A percentile compares a stretch with the other conserved stretches of the same genome.
These are phyloP conservation scores for Gadus chalcogrammus DNA, from an alignment of 2,113 vertebrate species.

Conservation along the genomic window DNA sequence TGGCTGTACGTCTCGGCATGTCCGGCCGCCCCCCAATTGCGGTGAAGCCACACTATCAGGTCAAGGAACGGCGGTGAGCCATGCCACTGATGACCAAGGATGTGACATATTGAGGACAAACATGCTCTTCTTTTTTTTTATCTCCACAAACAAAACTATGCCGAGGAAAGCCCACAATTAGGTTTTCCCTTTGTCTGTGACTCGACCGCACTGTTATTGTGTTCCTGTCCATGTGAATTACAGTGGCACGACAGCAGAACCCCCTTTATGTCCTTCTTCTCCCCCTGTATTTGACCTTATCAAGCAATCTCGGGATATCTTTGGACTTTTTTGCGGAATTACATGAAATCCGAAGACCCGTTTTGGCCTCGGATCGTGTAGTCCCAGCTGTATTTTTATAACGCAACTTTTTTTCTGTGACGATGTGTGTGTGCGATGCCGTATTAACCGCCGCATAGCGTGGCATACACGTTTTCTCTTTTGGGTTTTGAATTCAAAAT, in stretches of 20 bases:
- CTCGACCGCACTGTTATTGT: slow-evolving; percentile 62
- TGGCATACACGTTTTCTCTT: slow-evolving; percentile 1
- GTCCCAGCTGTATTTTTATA: slow-evolving; percentile 21
- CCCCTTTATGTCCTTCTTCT: slow-evolving; percentile 18
- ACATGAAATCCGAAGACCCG: slow-evolving; percentile 12
- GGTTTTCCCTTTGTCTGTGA: slow-evolving; percentile 66
- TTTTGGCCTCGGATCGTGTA: slow-evolving; percentile 28
- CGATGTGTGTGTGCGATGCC: slow-evolving; percentile 15
- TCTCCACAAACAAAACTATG: slow-evolving; percentile 64
- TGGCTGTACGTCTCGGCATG: too few relatives aligned
- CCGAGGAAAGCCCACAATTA: slow-evolving; percentile 53
- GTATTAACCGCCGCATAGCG: slow-evolving; percentile 4
- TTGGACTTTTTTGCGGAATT: slow-evolving; percentile 22
- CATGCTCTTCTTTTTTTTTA: slow-evolving; percentile 38
- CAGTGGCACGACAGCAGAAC: slow-evolving; percentile 29
- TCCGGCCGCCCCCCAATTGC: slow-evolving; percentile 21
- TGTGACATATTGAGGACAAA: slow-evolving; percentile 68
- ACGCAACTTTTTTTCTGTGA: slow-evolving; percentile 10
- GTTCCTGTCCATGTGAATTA: slow-evolving; percentile 65
- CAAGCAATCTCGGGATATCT: slow-evolving; percentile 37
- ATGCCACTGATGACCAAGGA: slow-evolving; percentile 56
- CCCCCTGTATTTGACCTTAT: slow-evolving; percentile 29
- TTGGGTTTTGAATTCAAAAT: slow-evolving; percentile 8
- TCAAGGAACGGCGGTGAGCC: slow-evolving; percentile 60
- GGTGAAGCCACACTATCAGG: slow-evolving; percentile 63